Evolutionary conservation across 2,113 vertebrate genomes (phyloP).

Genomic region (Cottus gobio): DNA sequence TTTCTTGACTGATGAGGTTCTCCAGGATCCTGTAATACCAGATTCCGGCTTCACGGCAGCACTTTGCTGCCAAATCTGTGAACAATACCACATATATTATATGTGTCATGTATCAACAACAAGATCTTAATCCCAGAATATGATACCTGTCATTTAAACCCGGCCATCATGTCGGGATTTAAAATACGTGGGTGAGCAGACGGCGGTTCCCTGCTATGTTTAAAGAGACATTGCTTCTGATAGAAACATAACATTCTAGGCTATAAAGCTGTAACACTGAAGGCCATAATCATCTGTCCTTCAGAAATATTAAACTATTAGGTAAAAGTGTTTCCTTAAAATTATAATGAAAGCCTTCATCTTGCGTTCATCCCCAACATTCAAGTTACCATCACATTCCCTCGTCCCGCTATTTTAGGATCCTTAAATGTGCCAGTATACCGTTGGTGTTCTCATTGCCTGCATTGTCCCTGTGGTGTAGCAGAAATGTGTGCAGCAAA

Average conservation of each 20-base stretch:
- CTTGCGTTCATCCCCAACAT: not conserved
- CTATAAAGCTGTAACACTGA: not conserved
- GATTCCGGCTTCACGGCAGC: constrained; percentile 82
- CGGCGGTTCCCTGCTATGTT: not conserved
- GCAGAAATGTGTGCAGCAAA: constrained; percentile 86
- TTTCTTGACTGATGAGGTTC: constrained; percentile 72
- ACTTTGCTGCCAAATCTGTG: constrained; percentile 84
- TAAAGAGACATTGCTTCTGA: not conserved
- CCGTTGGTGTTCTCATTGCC: constrained; percentile 69
- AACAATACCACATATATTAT: constrained; percentile 30
- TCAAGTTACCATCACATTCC: not conserved
- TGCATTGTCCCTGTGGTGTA: constrained; percentile 66
- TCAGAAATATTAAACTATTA: not conserved
- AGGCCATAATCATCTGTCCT: not conserved
- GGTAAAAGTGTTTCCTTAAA: not conserved
- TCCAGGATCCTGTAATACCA: constrained; percentile 91
- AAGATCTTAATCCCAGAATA: not conserved
- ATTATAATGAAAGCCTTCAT: not conserved
- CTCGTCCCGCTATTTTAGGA: not conserved
- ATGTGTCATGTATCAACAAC: not conserved
- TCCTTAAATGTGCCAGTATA: not conserved
- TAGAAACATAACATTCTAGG: not conserved
- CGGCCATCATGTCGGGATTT: not conserved
- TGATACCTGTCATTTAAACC: constrained; percentile 12
- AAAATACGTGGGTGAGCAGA: not conserved